Percentiles rank a stretch among this genome's conserved stretches.
Evolutionary conservation across 2,797 vertebrate species (phyloP).

Genomic region (Trichosurus vulpecula): DNA sequence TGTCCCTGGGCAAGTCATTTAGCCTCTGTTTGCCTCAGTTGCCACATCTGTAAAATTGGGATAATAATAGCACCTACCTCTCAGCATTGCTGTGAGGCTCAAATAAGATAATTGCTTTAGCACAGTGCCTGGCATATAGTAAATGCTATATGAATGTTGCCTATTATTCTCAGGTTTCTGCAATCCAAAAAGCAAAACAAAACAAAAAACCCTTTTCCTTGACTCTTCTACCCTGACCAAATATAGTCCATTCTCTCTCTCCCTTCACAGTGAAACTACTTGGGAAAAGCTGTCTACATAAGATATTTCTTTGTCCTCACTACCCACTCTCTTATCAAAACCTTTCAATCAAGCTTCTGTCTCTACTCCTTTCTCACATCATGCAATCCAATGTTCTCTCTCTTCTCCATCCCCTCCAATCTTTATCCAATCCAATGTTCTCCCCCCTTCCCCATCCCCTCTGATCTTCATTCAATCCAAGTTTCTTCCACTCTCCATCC

Average conservation of each 20-base stretch:
- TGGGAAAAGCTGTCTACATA: neutral
- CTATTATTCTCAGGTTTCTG: neutral
- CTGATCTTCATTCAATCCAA: neutral
- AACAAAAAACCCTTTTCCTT: neutral
- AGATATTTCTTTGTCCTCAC: neutral
- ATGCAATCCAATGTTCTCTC: neutral
- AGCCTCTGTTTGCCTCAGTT: neutral
- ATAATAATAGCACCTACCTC: neutral
- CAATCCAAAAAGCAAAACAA: neutral
- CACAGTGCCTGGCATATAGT: too few relatives aligned
- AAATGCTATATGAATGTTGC: neutral
- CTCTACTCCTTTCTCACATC: neutral
- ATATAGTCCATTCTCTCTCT: neutral
- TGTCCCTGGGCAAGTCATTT: neutral
- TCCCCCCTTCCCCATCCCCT: rapidly evolving
- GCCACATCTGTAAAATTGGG: too few relatives aligned
- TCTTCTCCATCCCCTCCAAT: too few relatives aligned
- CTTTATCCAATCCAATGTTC: neutral
- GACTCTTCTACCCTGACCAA: neutral
- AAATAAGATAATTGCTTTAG: neutral
- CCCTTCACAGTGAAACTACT: neutral
- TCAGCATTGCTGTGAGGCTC: neutral
- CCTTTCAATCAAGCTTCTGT: neutral
- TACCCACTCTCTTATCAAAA: neutral
- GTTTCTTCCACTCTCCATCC: too few relatives aligned